Evolutionary conservation across 2,113 vertebrate genomes (phyloP), one percentile per base, ranked within the genome.

Genomic region (Menura novaehollandiae): DNA sequence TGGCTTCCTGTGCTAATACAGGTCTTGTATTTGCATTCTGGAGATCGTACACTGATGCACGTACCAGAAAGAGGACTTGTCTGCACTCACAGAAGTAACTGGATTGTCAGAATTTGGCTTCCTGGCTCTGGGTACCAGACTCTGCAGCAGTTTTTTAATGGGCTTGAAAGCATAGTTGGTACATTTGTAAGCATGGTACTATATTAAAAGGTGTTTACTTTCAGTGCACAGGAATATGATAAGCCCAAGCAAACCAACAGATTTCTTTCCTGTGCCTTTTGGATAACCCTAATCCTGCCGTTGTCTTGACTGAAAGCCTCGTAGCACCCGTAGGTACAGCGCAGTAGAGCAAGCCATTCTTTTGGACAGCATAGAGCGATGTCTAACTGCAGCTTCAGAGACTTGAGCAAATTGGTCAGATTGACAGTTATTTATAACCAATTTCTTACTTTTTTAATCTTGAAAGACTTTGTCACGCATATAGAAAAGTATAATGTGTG

Each of bases 251-350:
- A 85, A 72, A 72, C 60, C 8, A 53, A 8, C 35, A 82, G 72
- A 35, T 41, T 46, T 46, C 68, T 75, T 87, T 71, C 85, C 76
- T 84, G 53, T 89, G 81, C 62, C 58, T 87, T 59, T 83, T 41
- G 77, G 53, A n/a, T 76, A 60, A 60, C 26, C 60, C 76, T 63
- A 13, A 39, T 59, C 64, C 64, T 94, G 62, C 95, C 13, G 2
- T 97, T 96, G 96, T 96, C 94, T 59, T 96, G 97, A 97, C 95
- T 97, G 92, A 97, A 94, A 62, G 87, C 93, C 82, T 59, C 0
- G 11, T 60, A 86, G 90, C 79, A 83, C 59, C 47, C 12, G 7
- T 71, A 81, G 92, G 90, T 85, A 74, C 88, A 49, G 95, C 5
- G 11, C 92, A 71, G 88, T 39, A 58, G 32, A 91, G 85, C 85